These are phyloP conservation scores for Cynopterus brachyotis DNA, from an alignment of 2,113 vertebrate genomes.

Conservation along the genomic window DNA sequence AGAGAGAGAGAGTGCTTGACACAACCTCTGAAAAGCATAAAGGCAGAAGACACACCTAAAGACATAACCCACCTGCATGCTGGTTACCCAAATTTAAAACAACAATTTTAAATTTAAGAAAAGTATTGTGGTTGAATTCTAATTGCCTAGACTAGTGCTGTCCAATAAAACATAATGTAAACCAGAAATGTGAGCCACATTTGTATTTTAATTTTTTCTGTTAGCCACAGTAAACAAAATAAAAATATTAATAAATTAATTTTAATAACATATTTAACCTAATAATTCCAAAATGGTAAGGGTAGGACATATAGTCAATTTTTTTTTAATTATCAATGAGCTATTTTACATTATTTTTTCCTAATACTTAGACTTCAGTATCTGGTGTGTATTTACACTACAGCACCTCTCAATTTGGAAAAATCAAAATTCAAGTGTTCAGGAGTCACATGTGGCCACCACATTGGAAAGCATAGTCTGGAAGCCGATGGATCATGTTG, in stretches of 20 bases:
- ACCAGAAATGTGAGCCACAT: background rate
- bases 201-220: background rate
- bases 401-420: background rate
- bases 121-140: background rate
- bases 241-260: background rate
- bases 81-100: constrained; percentile 44
- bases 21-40: constrained; percentile 58
- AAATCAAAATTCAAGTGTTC: background rate
- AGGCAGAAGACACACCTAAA: constrained; percentile 44
- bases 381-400: background rate
- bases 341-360: background rate
- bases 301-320: background rate
- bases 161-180: background rate
- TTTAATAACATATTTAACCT: background rate
- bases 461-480: background rate
- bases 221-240: background rate
- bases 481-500: background rate
- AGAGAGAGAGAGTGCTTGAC: constrained; percentile 28
- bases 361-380: background rate
- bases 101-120: constrained; percentile 33
- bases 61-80: constrained; percentile 60
- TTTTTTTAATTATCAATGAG: background rate
- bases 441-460: background rate
- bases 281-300: background rate
- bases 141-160: background rate